Evolutionary conservation across 2,113 vertebrate species (phyloP), one percentile per base, ranked within the genome.

Genomic region (Hippocampus mohnikei): DNA sequence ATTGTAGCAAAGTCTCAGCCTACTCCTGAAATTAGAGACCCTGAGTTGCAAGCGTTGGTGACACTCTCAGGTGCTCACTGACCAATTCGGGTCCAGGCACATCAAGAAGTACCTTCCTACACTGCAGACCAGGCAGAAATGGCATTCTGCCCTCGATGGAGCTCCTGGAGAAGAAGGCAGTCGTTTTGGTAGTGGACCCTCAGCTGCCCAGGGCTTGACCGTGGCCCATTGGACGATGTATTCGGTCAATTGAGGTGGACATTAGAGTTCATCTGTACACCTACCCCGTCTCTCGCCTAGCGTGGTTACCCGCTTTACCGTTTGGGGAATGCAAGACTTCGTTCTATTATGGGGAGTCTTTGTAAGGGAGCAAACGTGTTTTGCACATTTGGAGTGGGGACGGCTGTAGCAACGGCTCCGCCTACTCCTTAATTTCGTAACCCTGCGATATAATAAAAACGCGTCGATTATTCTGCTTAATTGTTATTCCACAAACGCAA

Each of bases 11-110:
- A 37, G 33, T 37, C 33, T 37, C 33, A 6, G 33, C 33, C 33
- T 37, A 37, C 33, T 37, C 5, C 33, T 37, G 5, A 37, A 37
- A 6, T 33, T 37, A 6, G 46, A 76, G 4, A 25, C 40, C 3
- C 8, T 68, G 25, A 68, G 16, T 21, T 5, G 41, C 2, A 12
- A 59, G 7, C 15, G 27, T 2, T 77, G 59, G 58, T 4, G 27
- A 33, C 53, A 66, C 65, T 70, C 52, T 8, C 53, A 70, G 11
- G 12, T 50, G 7, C 48, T 72, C 0, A 41, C 21, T 3, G 58
- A 77, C 5, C 48, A 68, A 10, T 77, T 72, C 65, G 50, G 56
- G 56, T 61, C 56, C 2, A 48, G 50, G 3, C 69, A 68, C 21
- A 69, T 72, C 8, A 68, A n/a, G 8, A 11, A 69, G 5, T 77